Evolutionary conservation across 2,113 vertebrate genomes (phyloP).

Genomic region (Dermatemys mawii): DNA sequence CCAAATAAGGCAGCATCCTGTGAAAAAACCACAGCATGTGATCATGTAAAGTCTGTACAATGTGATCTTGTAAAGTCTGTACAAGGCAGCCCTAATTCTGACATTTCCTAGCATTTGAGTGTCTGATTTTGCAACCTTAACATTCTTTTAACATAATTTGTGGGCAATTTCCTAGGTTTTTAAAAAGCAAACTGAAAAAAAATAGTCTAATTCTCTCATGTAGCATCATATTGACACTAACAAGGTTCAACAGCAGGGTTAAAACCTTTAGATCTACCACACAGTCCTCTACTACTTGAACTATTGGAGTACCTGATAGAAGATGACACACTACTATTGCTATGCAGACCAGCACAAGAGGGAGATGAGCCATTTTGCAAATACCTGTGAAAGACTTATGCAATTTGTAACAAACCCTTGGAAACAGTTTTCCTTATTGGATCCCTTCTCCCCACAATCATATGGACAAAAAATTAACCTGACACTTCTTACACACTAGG

Average conservation of each 20-base stretch:
- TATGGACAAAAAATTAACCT: accelerated
- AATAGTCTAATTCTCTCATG: neutral
- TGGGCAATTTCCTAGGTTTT: neutral
- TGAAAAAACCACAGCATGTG: neutral
- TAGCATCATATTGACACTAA: neutral
- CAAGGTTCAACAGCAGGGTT: neutral
- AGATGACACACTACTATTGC: no score
- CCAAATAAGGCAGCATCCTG: neutral
- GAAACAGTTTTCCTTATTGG: neutral
- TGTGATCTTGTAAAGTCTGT: neutral
- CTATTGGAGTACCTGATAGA: neutral
- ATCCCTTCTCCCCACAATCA: neutral
- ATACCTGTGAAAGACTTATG: neutral
- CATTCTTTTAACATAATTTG: neutral
- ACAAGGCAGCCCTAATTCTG: neutral
- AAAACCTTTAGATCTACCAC: neutral
- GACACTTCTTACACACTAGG: neutral
- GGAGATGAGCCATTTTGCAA: neutral
- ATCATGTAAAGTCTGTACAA: no score
- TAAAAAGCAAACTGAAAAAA: neutral
- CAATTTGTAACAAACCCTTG: neutral
- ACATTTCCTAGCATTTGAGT: neutral
- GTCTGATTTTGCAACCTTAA: neutral
- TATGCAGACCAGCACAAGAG: neutral
- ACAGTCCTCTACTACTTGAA: no score